Evolutionary conservation across 2,797 vertebrate species (phyloP), one percentile per base, ranked within the genome.

Genomic region (Peromyscus eremicus): DNA sequence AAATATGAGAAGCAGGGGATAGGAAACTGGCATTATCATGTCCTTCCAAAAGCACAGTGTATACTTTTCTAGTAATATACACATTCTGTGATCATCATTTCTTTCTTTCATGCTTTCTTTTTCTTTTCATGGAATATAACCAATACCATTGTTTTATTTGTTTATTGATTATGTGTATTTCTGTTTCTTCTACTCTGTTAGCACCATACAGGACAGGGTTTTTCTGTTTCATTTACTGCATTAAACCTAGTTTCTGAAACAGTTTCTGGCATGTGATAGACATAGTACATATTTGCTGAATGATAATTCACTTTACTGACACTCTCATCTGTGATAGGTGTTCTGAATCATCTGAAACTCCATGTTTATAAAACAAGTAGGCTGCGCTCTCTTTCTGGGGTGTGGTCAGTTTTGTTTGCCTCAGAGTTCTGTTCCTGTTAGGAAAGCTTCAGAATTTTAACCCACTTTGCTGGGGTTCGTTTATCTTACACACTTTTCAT

Each of bases 371-470:
- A 94, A 95, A 43, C n/a, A 27, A 12, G 16, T 23, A 82, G 57
- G 9, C 49, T 29, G 21, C 32, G 49, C 49, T 13, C 55, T 89
- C 93, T 68, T 80, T 94, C 1, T 80, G 37, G 23, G 7, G 1
- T 76, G 25, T 23, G 5, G 6, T 75, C 4, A 66, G 73, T 70
- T 90, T 77, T 76, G 34, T 52, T 87, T n/a, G n/a, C 81, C 37
- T 95, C 62, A 21, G 3, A 87, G 37, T 92, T 95, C n/a, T 83
- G 23, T 68, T 94, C 32, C 29, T 82, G 2, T 91, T 76, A 55
- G 25, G 71, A 95, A 62, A 96, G 91, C 13, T 93, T 81, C 40
- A 82, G 83, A 32, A 68, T 77, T 89, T 86, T 87, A 95, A 76
- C 21, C n/a, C 79, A 34, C 21, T 81, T 0, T 77, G 6, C 32